Base-by-base conservation (phyloP, 2,888 invertebrate genomes). In the Tridacna gigas region DNA sequence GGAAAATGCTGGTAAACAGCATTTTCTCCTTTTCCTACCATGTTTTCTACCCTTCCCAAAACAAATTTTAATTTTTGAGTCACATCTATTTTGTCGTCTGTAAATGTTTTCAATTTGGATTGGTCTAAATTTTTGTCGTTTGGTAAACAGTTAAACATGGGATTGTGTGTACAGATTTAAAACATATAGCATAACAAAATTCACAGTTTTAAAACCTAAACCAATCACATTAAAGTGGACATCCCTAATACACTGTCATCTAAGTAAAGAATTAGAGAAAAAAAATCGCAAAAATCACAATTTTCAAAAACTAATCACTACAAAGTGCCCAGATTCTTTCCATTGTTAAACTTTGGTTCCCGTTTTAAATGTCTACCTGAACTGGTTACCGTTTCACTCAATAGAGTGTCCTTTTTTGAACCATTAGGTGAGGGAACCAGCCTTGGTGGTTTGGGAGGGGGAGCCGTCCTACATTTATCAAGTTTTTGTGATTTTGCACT, bases 381-480 rank as follows among this genome's bases (percentile, higher is more conserved):
- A n/a, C 12, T 47, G 13, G n/a, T 28, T 25, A 22, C 45, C 45
- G 71, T 22, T 25, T 51, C 71, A 13, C n/a, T 7, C n/a, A 22
- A 25, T n/a, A 26, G 25, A 51, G 51, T 47, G 47, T 51, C 18
- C 15, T 73, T 65, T 28, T 63, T 37, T 12, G 67, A 60, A 56
- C 73, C 74, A 74, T 45, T 60, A 28, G 74, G 79, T 18, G 66
- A 67, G 66, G 60, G 26, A 78, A 80, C 84, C 80, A 86, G 63
- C 74, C 89, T 83, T 0, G 89, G 88, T 48, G 89, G 89, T 86
- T 89, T 89, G 2, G 89, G 86, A 25, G 89, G 89, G 47, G 83
- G 71, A 67, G 61, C 51, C 47, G 74, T 82, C 65, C 63, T 79
- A 20, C 47, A 15, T n/a, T 76, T 67, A 5, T 61, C 67, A 9